Evolutionary conservation across 1,140 invertebrate genomes (phyloP).

Genomic region (Coptotermes formosanus): DNA sequence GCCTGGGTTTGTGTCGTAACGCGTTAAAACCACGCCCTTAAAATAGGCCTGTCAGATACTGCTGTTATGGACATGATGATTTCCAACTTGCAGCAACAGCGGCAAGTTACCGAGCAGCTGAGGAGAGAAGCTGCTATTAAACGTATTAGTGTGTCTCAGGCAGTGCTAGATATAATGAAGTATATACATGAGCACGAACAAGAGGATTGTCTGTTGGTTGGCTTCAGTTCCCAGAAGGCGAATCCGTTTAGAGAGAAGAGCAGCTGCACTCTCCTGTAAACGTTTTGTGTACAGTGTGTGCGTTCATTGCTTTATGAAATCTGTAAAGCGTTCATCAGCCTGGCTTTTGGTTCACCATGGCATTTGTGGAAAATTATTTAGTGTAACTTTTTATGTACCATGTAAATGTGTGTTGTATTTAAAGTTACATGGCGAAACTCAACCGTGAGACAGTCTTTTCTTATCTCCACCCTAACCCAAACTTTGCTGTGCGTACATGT

Average conservation of each 20-base stretch:
- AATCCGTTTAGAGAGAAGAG: conserved; percentile 98
- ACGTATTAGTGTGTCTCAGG: conserved; percentile 82
- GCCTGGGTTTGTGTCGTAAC: conserved; percentile 21
- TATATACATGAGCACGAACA: conserved; percentile 90
- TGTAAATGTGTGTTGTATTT: conserved; percentile 2
- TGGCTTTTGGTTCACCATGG: background rate
- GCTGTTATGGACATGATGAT: conserved; percentile 89
- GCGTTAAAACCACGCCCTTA: conserved; percentile 40
- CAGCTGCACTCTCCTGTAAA: conserved; percentile 67
- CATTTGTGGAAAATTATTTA: conserved; percentile 18
- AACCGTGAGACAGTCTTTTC: background rate
- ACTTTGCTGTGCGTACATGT: background rate
- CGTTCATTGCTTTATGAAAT: background rate
- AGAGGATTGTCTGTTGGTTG: conserved; percentile 92
- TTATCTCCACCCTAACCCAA: background rate
- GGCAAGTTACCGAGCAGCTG: conserved; percentile 89
- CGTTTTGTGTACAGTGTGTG: background rate
- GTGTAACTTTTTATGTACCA: background rate
- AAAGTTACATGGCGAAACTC: background rate
- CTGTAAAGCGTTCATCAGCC: background rate
- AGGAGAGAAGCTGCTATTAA: conserved; percentile 87
- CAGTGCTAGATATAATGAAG: conserved; percentile 90
- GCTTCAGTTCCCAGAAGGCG: conserved; percentile 92
- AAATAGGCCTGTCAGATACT: conserved; percentile 78
- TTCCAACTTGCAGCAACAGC: conserved; percentile 86